Conservation (phyloP, 2,797 vertebrate species). For the Phataginus tricuspis region DNA sequence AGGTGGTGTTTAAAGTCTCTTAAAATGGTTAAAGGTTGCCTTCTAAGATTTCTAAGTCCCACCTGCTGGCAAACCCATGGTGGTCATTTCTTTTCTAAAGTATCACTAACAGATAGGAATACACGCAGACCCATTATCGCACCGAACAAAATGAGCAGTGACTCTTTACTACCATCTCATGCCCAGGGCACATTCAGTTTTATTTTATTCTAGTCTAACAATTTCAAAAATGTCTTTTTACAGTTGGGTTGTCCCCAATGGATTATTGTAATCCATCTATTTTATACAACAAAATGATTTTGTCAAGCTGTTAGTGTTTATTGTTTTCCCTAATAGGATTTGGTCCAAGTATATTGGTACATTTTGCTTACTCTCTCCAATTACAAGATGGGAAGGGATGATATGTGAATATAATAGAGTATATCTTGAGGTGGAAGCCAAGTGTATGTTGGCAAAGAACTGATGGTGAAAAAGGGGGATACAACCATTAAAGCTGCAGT, state of each 20-base stretch:
- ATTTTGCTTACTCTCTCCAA: background rate
- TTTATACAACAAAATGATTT: conserved; percentile 10
- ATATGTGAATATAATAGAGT: background rate
- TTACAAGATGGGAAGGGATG: background rate
- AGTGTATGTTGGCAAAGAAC: background rate
- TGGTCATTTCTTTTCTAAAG: conserved; percentile 17
- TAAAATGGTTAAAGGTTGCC: background rate
- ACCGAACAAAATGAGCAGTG: background rate
- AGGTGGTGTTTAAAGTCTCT: background rate
- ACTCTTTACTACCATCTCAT: background rate
- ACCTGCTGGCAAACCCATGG: background rate
- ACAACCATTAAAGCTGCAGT: background rate
- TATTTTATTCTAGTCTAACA: background rate
- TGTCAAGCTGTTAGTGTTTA: background rate
- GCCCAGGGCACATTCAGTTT: background rate
- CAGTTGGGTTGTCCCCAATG: background rate
- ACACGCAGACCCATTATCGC: background rate
- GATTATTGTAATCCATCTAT: background rate
- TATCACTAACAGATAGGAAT: background rate
- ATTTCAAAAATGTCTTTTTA: conserved; percentile 4
- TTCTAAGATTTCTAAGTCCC: background rate
- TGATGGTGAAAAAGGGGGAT: background rate
- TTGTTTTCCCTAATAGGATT: background rate
- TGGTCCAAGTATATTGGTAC: background rate
- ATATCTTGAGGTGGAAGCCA: background rate